A percentile compares a stretch with the other conserved stretches of the same genome.
Evolutionary conservation across 2,113 vertebrate species (phyloP).

Genomic region (Pristiophorus japonicus): DNA sequence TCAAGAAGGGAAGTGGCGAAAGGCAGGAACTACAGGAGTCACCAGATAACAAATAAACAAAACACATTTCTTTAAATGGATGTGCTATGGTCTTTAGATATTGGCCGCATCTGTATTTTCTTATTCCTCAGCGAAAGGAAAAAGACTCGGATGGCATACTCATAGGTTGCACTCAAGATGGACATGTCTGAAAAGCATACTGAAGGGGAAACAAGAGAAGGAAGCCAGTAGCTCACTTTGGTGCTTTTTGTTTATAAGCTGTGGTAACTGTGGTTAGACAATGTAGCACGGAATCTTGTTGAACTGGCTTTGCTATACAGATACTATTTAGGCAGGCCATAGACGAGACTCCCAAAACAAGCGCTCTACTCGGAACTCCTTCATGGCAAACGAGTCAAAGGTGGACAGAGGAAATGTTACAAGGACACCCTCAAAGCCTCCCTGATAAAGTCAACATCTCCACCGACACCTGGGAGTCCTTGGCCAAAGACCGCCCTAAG

Average conservation of each 20-base stretch:
- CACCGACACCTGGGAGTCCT: no score
- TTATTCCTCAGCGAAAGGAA: neutral
- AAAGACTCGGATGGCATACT: no score
- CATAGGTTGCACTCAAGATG: neutral
- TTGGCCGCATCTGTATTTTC: neutral
- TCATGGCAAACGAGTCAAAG: no score
- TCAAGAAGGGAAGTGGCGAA: neutral
- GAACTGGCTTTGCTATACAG: neutral
- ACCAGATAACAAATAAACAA: neutral
- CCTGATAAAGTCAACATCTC: no score
- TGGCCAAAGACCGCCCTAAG: no score
- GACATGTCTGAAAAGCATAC: neutral
- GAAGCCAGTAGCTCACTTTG: neutral
- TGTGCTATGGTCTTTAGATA: neutral
- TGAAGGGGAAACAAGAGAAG: neutral
- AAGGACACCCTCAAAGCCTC: no score
- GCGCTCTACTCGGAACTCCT: no score
- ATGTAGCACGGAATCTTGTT: neutral
- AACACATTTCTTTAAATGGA: neutral
- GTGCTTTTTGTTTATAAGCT: neutral
- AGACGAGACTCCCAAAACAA: no score
- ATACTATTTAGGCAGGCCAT: no score
- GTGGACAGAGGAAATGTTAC: no score
- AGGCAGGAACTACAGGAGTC: neutral
- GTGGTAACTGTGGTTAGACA: neutral